phyloP scores from a whole-genome alignment of 2,888 invertebrate species.

The Parasteatoda lunata region DNA sequence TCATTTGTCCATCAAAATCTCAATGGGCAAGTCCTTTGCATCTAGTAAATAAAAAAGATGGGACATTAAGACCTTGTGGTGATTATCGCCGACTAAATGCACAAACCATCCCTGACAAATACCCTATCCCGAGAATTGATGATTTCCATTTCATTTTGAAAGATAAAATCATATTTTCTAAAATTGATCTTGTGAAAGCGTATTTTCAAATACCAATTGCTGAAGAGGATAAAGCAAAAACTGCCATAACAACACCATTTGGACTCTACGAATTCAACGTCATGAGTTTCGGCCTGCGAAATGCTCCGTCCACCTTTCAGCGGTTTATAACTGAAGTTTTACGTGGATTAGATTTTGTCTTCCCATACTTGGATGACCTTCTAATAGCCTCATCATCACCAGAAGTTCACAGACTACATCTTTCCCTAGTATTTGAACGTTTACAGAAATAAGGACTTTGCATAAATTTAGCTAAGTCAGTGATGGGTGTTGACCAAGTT shows the following conservation, averaged over 20 bases:
- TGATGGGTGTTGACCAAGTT: background rate
- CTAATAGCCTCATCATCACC: background rate
- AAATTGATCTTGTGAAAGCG: too few species aligned
- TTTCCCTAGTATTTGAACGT: background rate
- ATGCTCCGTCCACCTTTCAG: background rate
- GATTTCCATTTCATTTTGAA: too few species aligned
- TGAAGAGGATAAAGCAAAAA: background rate
- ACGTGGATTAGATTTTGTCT: background rate
- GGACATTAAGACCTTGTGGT: too few species aligned
- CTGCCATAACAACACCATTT: background rate
- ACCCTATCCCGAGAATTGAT: too few species aligned
- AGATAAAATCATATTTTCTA: too few species aligned
- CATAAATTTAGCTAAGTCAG: background rate
- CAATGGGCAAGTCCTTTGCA: too few species aligned
- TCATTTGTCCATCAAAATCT: too few species aligned
- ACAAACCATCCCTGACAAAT: too few species aligned
- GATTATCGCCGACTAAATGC: too few species aligned
- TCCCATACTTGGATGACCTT: too few species aligned
- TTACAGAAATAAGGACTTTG: background rate
- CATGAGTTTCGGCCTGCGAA: background rate
- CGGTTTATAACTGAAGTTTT: background rate
- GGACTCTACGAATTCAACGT: background rate
- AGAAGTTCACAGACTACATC: background rate
- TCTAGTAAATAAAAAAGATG: too few species aligned
- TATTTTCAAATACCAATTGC: background rate